phyloP scores from a whole-genome alignment of 37 sponge, comb jelly and placozoan species.

The Bolinopsis microptera region DNA sequence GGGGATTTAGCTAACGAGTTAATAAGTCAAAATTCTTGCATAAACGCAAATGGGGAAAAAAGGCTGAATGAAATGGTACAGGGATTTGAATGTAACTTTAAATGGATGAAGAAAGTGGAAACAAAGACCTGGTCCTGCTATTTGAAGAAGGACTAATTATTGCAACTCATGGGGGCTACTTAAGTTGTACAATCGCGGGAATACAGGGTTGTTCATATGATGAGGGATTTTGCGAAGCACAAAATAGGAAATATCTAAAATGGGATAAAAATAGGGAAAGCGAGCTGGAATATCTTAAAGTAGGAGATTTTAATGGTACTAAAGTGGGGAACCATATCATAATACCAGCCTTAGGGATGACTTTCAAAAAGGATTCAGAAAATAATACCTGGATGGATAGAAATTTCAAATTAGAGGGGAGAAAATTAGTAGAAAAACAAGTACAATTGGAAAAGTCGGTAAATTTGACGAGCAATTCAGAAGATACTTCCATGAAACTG shows the following conservation, averaged over 20 bases:
- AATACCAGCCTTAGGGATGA: conserved; percentile 10
- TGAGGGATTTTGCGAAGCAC: not conserved
- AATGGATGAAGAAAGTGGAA: not conserved
- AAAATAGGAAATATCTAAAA: not conserved
- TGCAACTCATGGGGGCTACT: not conserved
- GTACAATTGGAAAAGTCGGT: not conserved
- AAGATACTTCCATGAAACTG: not conserved
- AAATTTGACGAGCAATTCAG: not conserved
- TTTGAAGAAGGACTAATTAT: conserved; percentile 9
- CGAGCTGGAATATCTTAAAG: not conserved
- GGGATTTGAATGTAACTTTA: not conserved
- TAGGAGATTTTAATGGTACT: not conserved
- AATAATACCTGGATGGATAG: not conserved
- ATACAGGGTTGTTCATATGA: not conserved
- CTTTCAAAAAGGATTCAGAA: conserved; percentile 8
- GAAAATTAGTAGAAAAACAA: not conserved
- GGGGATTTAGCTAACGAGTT: not conserved
- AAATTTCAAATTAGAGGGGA: not conserved
- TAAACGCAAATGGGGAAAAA: not conserved
- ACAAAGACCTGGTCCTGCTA: not conserved
- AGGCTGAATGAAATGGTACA: not conserved
- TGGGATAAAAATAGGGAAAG: conserved; percentile 10
- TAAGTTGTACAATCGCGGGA: not conserved
- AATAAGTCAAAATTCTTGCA: conserved; percentile 19
- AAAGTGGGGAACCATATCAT: not conserved